Conservation (phyloP, 2,888 invertebrate species). For the Sceliomorpha sp. region DNA sequence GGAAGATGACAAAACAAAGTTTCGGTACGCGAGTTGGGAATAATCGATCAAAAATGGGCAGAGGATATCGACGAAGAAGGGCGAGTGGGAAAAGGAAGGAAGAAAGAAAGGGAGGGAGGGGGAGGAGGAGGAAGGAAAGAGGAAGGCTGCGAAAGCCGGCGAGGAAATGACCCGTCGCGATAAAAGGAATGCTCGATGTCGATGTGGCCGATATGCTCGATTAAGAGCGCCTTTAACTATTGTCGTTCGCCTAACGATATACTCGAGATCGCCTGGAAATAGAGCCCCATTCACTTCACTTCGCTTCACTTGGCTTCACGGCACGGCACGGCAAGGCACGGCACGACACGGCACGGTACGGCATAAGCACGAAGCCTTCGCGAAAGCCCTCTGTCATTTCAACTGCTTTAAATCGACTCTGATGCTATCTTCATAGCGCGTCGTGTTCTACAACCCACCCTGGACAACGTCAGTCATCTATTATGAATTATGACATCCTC, state of each 20-base stretch:
- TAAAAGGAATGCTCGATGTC: conserved; percentile 50
- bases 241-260: conserved; percentile 55
- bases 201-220: conserved; percentile 53
- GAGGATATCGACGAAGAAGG: neutral
- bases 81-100: conserved; percentile 4
- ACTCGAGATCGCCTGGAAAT: conserved; percentile 50
- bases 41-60: conserved; percentile 11
- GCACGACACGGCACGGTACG: too few relatives aligned
- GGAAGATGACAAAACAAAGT: too few relatives aligned
- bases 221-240: conserved; percentile 56
- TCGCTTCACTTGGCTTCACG: too few relatives aligned
- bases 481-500: conserved; percentile 14
- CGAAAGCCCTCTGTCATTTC: conserved; percentile 58
- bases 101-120: conserved; percentile 15
- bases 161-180: conserved; percentile 49
- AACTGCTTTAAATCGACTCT: conserved; percentile 56
- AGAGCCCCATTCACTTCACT: conserved; percentile 52
- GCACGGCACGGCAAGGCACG: too few relatives aligned
- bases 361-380: conserved; percentile 50
- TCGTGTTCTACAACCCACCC: conserved; percentile 49
- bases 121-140: neutral
- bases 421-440: conserved; percentile 53
- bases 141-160: conserved; percentile 12
- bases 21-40: conserved; percentile 1
- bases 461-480: conserved; percentile 38